Conservation (phyloP, 2,113 vertebrate genomes). For the Danio rerio region DNA sequence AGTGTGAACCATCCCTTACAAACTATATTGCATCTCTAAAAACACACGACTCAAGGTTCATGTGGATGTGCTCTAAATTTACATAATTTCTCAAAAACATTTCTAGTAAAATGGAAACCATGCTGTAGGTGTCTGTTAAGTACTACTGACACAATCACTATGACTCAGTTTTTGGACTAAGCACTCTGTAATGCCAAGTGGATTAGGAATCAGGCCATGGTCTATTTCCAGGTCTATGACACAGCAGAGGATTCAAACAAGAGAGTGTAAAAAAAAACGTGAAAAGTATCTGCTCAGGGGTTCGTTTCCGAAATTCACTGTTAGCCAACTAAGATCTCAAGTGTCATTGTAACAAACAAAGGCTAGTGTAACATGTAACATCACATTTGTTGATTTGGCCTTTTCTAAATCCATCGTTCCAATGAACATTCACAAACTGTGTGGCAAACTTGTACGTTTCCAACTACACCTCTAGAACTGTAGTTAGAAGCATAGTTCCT, state of each 20-base stretch:
- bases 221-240: not conserved
- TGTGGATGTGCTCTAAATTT: not conserved
- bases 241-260: not conserved
- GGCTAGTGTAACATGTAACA: too few species aligned
- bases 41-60: not conserved
- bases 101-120: not conserved
- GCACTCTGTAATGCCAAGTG: not conserved
- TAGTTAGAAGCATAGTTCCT: too few species aligned
- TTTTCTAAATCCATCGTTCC: too few species aligned
- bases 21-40: not conserved
- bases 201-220: not conserved
- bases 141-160: not conserved
- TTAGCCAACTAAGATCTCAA: too few species aligned
- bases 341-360: too few species aligned
- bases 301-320: too few species aligned
- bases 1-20: not conserved
- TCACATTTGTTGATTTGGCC: too few species aligned
- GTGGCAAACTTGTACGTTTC: too few species aligned
- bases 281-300: too few species aligned
- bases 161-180: constrained; percentile 4
- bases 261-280: not conserved
- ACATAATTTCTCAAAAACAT: not conserved
- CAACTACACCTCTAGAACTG: too few species aligned
- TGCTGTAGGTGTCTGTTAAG: not conserved
- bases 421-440: too few species aligned